Conservation (phyloP, 2,113 vertebrate genomes). For the Anhinga rufa region DNA sequence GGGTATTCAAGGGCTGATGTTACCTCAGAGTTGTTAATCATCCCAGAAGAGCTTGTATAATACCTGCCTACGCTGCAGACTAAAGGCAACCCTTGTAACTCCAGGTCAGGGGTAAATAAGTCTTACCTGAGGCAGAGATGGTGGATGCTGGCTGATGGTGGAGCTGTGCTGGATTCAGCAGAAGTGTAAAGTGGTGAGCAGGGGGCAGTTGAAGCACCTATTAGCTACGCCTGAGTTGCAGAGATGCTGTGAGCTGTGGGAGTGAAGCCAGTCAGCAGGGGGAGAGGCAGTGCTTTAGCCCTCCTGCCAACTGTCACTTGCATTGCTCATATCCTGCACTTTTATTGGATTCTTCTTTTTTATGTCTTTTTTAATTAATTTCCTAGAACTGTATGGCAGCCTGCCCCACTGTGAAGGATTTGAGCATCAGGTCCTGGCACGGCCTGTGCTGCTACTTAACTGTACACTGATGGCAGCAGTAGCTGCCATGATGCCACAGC, state of each 20-base stretch:
- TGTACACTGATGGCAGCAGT: not conserved
- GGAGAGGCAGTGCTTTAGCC: not conserved
- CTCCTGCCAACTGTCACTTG: not conserved
- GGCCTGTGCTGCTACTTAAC: not conserved
- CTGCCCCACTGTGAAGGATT: not conserved
- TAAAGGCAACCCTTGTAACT: not conserved
- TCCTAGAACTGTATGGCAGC: constrained; percentile 5
- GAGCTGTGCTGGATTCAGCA: not conserved
- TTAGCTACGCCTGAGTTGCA: not conserved
- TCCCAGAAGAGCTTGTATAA: not conserved
- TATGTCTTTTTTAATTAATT: not conserved
- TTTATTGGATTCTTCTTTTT: not conserved
- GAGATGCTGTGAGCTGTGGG: not conserved
- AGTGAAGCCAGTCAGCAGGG: not conserved
- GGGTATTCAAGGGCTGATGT: not conserved
- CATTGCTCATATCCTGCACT: constrained; percentile 9
- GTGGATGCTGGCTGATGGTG: not conserved
- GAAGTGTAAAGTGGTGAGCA: not conserved
- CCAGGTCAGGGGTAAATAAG: not conserved
- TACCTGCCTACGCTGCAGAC: not conserved
- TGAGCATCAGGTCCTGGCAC: not conserved
- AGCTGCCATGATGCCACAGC: not conserved
- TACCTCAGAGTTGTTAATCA: not conserved
- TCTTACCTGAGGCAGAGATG: not conserved
- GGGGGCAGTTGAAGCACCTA: not conserved